phyloP scores from a whole-genome alignment of 2,888 invertebrate genomes.

The Ophion obscuratus region DNA sequence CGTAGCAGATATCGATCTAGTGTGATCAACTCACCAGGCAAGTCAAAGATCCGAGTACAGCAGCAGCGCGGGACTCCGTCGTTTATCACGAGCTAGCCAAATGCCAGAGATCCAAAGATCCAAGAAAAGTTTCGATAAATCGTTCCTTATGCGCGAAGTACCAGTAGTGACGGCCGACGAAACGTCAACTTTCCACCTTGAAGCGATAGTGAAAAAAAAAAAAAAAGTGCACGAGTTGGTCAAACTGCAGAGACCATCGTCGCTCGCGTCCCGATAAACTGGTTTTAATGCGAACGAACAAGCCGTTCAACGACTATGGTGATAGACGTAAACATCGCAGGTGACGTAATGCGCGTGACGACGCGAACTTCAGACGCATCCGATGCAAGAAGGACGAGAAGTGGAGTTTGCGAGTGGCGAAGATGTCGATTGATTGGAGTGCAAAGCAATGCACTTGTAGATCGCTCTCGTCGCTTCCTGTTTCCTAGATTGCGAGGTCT shows the following conservation, averaged over 20 bases:
- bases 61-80: too few species aligned
- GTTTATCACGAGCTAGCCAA: too few species aligned
- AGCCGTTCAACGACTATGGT: not conserved
- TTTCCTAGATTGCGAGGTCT: not conserved
- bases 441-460: not conserved
- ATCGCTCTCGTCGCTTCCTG: too few species aligned
- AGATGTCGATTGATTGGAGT: not conserved
- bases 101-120: too few species aligned
- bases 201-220: slow-evolving; percentile 3
- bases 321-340: slow-evolving; percentile 23
- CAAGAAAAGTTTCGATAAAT: too few species aligned
- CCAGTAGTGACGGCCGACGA: slow-evolving; percentile 16
- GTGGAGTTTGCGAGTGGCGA: not conserved
- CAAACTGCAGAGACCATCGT: slow-evolving; percentile 4
- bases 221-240: slow-evolving; percentile 9
- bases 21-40: too few species aligned
- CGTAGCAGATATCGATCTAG: too few species aligned
- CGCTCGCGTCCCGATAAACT: slow-evolving; percentile 12
- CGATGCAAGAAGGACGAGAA: not conserved
- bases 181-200: slow-evolving; percentile 40
- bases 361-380: not conserved
- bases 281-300: slow-evolving; percentile 8
- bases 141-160: not conserved
- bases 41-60: too few species aligned
- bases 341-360: slow-evolving; percentile 49